Evolutionary conservation across 2,888 invertebrate genomes (phyloP).

Genomic region (Oeneis ivallda): DNA sequence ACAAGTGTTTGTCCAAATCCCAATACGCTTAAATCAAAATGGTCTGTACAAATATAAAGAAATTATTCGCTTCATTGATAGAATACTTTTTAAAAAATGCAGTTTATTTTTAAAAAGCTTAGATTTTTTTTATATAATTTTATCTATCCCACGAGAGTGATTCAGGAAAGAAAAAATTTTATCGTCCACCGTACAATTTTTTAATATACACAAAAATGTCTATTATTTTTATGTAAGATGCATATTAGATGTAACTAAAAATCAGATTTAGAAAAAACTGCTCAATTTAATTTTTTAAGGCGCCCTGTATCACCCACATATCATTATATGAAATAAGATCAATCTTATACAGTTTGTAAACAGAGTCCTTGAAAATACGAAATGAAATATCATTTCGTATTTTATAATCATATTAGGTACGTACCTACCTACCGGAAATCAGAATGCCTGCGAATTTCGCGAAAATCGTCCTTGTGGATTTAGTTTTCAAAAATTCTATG

Average conservation of each 20-base stretch:
- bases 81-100: conserved; percentile 19
- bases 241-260: neutral
- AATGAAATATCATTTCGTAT: no score
- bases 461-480: no score
- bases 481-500: neutral
- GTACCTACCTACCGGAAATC: no score
- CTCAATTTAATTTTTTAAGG: conserved; percentile 15
- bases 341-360: neutral
- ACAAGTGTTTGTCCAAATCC: conserved; percentile 43
- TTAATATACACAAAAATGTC: neutral
- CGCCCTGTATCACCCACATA: conserved; percentile 3
- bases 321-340: neutral
- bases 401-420: no score
- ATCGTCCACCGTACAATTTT: conserved; percentile 10
- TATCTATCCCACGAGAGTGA: conserved; percentile 5
- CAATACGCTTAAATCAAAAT: conserved; percentile 39
- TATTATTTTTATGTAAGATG: conserved; percentile 14
- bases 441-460: no score
- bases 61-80: conserved; percentile 36
- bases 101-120: conserved; percentile 23
- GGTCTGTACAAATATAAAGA: conserved; percentile 43
- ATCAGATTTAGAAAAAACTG: conserved; percentile 10
- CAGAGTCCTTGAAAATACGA: neutral
- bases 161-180: neutral
- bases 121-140: neutral